Evolutionary conservation across 2,113 vertebrate genomes (phyloP).

Genomic region (Pygoscelis antarcticus): DNA sequence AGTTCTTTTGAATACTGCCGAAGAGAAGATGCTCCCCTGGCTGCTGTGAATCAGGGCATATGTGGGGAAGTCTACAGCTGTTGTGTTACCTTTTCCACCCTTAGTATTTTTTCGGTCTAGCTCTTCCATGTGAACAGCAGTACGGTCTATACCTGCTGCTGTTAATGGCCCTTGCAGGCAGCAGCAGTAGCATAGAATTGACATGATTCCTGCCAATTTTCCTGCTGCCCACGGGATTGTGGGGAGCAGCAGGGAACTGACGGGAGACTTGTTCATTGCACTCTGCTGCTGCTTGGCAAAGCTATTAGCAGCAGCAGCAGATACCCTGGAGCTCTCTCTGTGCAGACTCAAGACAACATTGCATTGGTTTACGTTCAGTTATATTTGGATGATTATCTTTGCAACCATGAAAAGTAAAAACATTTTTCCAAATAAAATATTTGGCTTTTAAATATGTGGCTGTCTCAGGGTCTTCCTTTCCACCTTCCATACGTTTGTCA

Average conservation of each 20-base stretch:
- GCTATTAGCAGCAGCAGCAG: constrained; percentile 15
- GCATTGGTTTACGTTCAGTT: not conserved
- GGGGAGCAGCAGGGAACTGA: not conserved
- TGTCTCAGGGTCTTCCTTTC: not conserved
- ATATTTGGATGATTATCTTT: not conserved
- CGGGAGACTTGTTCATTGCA: not conserved
- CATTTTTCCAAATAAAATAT: not conserved
- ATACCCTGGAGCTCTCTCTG: not conserved
- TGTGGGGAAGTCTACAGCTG: not conserved
- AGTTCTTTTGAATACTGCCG: not conserved
- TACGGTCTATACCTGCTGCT: not conserved
- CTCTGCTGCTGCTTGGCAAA: not conserved
- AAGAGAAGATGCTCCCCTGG: not conserved
- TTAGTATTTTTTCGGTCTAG: not conserved
- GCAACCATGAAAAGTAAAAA: not conserved
- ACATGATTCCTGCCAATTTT: not conserved
- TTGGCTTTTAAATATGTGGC: not conserved
- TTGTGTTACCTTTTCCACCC: not conserved
- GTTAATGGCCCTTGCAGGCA: not conserved
- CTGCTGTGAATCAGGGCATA: not conserved
- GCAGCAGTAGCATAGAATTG: not conserved
- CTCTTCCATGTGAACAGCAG: not conserved
- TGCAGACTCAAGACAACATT: not conserved
- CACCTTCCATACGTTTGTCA: not conserved
- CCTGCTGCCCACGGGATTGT: not conserved